Evolutionary conservation across 1,140 invertebrate genomes (phyloP).

Genomic region (Tigriopus japonicus): DNA sequence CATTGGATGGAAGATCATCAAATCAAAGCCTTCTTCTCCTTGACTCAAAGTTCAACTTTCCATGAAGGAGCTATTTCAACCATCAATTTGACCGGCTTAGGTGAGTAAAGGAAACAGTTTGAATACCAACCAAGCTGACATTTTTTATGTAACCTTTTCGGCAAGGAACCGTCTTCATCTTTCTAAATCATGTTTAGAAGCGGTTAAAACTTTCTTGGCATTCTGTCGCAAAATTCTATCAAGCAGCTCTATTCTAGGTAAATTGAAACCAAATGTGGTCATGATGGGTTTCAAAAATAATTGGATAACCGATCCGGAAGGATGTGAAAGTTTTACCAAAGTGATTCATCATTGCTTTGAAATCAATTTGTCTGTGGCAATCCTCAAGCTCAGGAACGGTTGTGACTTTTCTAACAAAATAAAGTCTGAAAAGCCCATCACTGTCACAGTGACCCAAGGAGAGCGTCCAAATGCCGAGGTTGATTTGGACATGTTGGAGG

Average conservation of each 20-base stretch:
- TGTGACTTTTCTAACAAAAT: conserved; percentile 41
- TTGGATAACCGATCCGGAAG: conserved; percentile 49
- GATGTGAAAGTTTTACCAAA: conserved; percentile 67
- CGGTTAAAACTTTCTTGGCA: too few species aligned
- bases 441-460: too few species aligned
- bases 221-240: too few species aligned
- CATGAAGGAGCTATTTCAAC: background rate
- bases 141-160: too few species aligned
- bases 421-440: too few species aligned
- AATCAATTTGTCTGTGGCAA: conserved; percentile 68
- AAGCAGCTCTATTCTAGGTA: conserved; percentile 33
- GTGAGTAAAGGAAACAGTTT: too few species aligned
- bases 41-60: background rate
- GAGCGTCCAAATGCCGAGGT: too few species aligned
- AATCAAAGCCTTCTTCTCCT: background rate
- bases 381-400: conserved; percentile 61
- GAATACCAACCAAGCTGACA: too few species aligned
- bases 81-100: background rate
- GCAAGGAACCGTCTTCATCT: too few species aligned
- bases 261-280: conserved; percentile 80
- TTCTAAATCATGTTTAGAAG: too few species aligned
- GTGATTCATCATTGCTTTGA: conserved; percentile 83
- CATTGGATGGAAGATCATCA: background rate
- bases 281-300: conserved; percentile 82
- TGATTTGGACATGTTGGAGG: background rate